Conservation (phyloP, 1,140 invertebrate species). For the Sogatella furcifera region DNA sequence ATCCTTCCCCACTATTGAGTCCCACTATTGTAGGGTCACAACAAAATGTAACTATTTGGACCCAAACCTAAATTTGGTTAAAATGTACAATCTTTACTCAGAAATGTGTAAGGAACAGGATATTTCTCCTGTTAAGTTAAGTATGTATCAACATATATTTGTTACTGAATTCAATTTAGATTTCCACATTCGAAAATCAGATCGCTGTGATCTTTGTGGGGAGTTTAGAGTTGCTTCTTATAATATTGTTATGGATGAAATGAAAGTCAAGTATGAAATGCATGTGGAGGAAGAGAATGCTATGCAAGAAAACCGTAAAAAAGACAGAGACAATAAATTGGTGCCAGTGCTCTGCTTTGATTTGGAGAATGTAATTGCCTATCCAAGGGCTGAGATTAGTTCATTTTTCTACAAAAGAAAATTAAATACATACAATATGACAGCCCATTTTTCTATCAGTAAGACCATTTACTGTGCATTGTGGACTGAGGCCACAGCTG, state of each 20-base stretch:
- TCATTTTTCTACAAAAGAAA: conserved; percentile 23
- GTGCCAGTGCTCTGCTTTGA: conserved; percentile 16
- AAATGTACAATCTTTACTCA: conserved; percentile 20
- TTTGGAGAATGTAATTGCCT: conserved; percentile 23
- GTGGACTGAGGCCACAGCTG: conserved; percentile 19
- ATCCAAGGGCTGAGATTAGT: conserved; percentile 20
- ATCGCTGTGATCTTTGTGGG: no score
- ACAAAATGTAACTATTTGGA: conserved; percentile 13
- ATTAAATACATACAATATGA: conserved; percentile 24
- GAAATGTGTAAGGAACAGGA: conserved; percentile 10
- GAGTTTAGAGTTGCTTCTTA: no score
- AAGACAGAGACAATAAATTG: not conserved
- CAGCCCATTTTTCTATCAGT: conserved; percentile 17
- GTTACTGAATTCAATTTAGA: no score
- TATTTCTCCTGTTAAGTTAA: conserved; percentile 13
- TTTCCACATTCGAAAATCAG: no score
- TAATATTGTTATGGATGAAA: no score
- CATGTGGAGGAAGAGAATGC: no score
- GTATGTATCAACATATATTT: not conserved
- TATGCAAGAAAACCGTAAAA: not conserved
- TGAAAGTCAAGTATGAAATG: no score
- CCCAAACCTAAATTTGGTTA: conserved; percentile 11
- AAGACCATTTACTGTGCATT: conserved; percentile 22
- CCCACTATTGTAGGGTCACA: conserved; percentile 17
- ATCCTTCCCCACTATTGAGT: no score